These are phyloP conservation scores for Lepidurus arcticus DNA, from an alignment of 1,140 invertebrate genomes.

Conservation along the genomic window DNA sequence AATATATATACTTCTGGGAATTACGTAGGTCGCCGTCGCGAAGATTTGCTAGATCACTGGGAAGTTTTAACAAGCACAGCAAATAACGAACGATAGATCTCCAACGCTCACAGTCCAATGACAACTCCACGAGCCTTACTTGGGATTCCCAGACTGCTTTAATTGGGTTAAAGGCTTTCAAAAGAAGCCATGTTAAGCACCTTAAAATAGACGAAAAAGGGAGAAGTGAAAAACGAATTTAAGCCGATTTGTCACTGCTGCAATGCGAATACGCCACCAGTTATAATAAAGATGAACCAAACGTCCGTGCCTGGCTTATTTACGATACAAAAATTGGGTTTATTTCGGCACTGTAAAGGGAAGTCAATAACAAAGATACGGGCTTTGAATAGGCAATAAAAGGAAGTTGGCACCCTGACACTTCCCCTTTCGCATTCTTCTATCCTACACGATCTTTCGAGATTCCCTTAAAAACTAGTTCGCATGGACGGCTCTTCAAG, in stretches of 20 bases:
- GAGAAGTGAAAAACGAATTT: background rate
- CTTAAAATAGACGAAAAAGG: background rate
- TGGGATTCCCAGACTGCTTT: background rate
- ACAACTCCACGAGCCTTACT: background rate
- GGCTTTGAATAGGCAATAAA: conserved; percentile 9
- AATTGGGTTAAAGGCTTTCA: conserved; percentile 9
- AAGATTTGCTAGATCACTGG: background rate
- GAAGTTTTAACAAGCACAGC: background rate
- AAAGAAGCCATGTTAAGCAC: background rate
- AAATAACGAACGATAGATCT: background rate
- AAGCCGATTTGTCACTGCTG: background rate
- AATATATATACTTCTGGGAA: background rate
- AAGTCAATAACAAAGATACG: conserved; percentile 15
- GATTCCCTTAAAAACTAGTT: conserved; percentile 19
- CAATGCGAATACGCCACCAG: background rate
- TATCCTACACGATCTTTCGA: background rate
- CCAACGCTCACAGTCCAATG: background rate
- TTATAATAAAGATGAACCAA: background rate
- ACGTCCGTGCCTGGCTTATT: background rate
- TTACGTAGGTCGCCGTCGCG: background rate
- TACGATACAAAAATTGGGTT: conserved; percentile 22
- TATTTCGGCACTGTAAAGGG: conserved; percentile 4
- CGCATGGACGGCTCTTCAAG: conserved; percentile 13
- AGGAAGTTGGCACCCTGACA: conserved; percentile 20
- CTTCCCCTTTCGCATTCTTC: conserved; percentile 6